Base-by-base conservation (phyloP, 2,113 vertebrate genomes). In the Maccullochella peelii region DNA sequence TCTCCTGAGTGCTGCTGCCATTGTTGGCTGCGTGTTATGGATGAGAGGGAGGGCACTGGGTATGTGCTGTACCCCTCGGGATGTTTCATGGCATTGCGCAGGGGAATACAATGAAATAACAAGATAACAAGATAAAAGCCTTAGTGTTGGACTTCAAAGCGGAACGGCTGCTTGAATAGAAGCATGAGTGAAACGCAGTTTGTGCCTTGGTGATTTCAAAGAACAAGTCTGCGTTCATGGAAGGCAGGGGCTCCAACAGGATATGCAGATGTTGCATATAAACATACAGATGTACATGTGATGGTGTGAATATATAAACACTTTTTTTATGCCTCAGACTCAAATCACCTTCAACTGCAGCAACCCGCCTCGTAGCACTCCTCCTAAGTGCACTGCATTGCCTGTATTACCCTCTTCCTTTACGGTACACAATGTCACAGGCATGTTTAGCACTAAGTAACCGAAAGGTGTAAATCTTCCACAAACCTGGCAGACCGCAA, bases 41-140 rank as follows among this genome's bases (percentile, higher is more conserved):
- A 92, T 87, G 80, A 87, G 80, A 86, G 84, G 88, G 77, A 79
- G 84, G 83, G 92, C 66, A 73, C 67, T 42, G 75, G 86, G 75
- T 92, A 73, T 91, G 91, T 87, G 84, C 77, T 86, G 89, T 67
- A 61, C 77, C 92, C 82, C 88, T 80, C 18, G 62, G 88, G 92
- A 90, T 55, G 81, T 36, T 83, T 84, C 80, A 59, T n/a, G 73
- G 86, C 74, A 58, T 81, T 30, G 61, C 88, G 12, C 85, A 0
- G 44, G 89, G 93, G 87, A 89, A 88, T 90, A 92, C 90, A 92
- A 90, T 86, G 87, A 93, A 92, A 91, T 86, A 92, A 91, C 92
- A 83, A 86, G 89, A 94, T 94, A 92, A 93, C 90, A 92, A 93
- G 92, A 94, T 93, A 93, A 94, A 94, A 92, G 89, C 84, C 83